Conservation (phyloP, 2,888 invertebrate genomes). For the Heliconius charithonia region DNA sequence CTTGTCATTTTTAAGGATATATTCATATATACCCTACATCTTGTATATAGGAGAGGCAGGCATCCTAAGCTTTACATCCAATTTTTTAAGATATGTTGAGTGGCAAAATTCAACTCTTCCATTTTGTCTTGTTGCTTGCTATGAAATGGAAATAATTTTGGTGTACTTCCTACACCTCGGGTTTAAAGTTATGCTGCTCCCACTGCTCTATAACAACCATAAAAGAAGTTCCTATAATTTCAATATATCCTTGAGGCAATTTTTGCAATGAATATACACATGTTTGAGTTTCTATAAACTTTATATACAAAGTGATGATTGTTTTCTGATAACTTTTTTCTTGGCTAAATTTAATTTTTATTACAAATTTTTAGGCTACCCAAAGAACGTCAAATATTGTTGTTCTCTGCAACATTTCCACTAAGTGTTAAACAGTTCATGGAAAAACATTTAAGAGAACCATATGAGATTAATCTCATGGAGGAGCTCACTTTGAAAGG, state of each 20-base stretch:
- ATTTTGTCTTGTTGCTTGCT: too few relatives aligned
- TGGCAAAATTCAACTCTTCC: too few relatives aligned
- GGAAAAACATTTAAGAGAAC: constrained; percentile 97
- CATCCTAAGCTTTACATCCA: too few relatives aligned
- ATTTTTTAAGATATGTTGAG: neutral
- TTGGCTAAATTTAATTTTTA: neutral
- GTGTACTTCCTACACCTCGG: too few relatives aligned
- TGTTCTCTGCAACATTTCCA: constrained; percentile 99
- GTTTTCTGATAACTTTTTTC: neutral
- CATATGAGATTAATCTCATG: constrained; percentile 99
- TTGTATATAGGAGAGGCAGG: too few relatives aligned
- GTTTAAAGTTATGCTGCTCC: neutral
- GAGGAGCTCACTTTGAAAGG: constrained; percentile 99
- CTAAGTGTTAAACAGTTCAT: constrained; percentile 99
- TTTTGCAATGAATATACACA: neutral
- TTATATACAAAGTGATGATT: neutral
- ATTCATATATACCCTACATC: too few relatives aligned
- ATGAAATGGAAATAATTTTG: too few relatives aligned
- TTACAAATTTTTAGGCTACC: constrained; percentile 87
- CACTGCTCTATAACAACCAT: neutral
- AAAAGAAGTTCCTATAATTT: too few relatives aligned
- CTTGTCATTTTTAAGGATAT: neutral
- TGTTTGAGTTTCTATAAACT: constrained; percentile 26
- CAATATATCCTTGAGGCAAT: too few relatives aligned
- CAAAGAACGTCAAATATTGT: constrained; percentile 96